These are phyloP conservation scores for Ecliptopera silaceata DNA, from an alignment of 2,888 invertebrate species.

Conservation along the genomic window DNA sequence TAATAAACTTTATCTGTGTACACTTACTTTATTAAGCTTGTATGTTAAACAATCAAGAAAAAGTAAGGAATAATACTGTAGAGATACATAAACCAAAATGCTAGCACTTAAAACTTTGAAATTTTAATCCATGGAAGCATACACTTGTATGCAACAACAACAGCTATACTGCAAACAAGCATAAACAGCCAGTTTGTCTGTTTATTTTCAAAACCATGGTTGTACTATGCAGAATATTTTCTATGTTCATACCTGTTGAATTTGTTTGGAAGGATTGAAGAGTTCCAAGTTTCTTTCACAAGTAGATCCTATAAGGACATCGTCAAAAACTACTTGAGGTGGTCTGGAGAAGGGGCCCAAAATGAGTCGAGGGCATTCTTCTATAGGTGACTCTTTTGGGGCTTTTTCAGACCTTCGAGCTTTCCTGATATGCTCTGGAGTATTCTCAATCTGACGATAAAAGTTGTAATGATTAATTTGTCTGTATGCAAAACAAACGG, in stretches of 20 bases:
- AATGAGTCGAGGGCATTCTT: constrained; percentile 78
- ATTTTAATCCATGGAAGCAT: no score
- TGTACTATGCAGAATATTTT: background rate
- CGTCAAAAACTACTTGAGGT: constrained; percentile 86
- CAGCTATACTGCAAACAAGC: no score
- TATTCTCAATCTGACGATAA: constrained; percentile 70
- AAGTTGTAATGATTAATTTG: constrained; percentile 5
- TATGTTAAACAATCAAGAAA: no score
- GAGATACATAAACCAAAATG: no score
- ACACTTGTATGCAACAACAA: no score
- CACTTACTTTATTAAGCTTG: no score
- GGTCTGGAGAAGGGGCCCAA: constrained; percentile 87
- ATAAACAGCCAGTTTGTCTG: no score
- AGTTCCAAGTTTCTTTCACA: constrained; percentile 81
- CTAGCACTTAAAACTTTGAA: no score
- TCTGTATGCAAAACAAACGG: background rate
- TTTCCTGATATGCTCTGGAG: constrained; percentile 70
- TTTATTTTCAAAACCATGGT: no score
- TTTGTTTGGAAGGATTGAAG: constrained; percentile 80
- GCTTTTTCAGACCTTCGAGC: constrained; percentile 60
- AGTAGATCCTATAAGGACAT: constrained; percentile 83
- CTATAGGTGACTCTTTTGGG: constrained; percentile 56
- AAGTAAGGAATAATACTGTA: no score
- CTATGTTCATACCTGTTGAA: constrained; percentile 60
- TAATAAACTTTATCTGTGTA: no score